A percentile compares a stretch with the other conserved stretches of the same genome.
Conservation (phyloP, 1,140 invertebrate species). For the Formica exsecta region DNA sequence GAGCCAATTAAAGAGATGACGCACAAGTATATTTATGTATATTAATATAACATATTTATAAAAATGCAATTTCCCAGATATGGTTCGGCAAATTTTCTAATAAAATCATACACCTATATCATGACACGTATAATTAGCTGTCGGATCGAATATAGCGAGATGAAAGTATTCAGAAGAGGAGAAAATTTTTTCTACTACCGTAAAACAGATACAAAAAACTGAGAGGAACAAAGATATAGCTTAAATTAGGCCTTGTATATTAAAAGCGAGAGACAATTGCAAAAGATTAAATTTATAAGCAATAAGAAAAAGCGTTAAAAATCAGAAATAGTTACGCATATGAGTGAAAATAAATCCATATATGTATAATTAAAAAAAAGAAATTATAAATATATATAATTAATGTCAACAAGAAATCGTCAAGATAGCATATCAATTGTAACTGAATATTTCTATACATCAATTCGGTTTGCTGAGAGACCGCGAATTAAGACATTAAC, state of each 20-base stretch:
- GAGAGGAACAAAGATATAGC: background rate
- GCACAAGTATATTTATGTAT: background rate
- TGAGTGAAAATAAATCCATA: background rate
- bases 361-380: background rate
- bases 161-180: background rate
- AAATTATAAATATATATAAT: background rate
- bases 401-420: background rate
- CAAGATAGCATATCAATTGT: background rate
- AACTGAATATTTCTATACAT: background rate
- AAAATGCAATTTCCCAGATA: slow-evolving; percentile 18
- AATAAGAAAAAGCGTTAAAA: background rate
- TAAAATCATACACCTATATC: background rate
- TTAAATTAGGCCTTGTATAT: background rate
- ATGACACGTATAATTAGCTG: slow-evolving; percentile 48
- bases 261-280: background rate
- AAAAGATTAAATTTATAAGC: background rate
- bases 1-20: background rate
- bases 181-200: slow-evolving; percentile 13
- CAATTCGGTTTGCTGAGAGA: background rate
- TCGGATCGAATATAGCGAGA: slow-evolving; percentile 28
- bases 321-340: background rate
- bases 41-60: slow-evolving; percentile 25
- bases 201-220: background rate
- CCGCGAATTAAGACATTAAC: slow-evolving; percentile 47
- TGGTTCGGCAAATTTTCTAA: slow-evolving; percentile 42